phyloP scores from a whole-genome alignment of 2,888 invertebrate species.

The Dynastes grantii region DNA sequence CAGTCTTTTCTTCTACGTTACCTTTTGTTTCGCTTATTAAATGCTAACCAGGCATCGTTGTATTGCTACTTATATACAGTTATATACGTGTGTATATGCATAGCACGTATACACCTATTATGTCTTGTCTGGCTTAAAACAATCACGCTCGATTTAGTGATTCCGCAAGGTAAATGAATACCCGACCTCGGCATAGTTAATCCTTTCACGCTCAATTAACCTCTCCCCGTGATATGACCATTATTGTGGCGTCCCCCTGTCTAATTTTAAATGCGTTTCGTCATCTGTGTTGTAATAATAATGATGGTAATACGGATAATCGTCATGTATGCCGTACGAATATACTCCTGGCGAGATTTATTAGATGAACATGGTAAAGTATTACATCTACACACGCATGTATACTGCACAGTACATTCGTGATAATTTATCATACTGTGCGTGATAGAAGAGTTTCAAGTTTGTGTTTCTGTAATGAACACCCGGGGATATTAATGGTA shows the following conservation, averaged over 20 bases:
- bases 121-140: background rate
- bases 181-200: constrained; percentile 22
- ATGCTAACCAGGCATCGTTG: background rate
- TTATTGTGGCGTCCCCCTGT: background rate
- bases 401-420: too few relatives aligned
- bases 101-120: background rate
- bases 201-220: constrained; percentile 32
- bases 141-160: constrained; percentile 21
- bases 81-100: background rate
- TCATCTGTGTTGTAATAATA: constrained; percentile 9
- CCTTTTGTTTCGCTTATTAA: constrained; percentile 19
- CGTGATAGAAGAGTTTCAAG: constrained; percentile 3
- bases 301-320: constrained; percentile 24
- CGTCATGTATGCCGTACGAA: constrained; percentile 14
- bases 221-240: constrained; percentile 26
- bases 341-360: background rate
- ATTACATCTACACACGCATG: background rate
- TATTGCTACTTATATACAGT: constrained; percentile 4
- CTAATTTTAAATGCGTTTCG: constrained; percentile 7
- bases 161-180: constrained; percentile 34
- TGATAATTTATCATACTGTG: background rate
- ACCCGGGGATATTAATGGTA: background rate
- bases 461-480: background rate
- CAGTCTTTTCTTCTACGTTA: background rate
- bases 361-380: background rate